Conservation (phyloP, 92 coral and sea anemone species). For the Parazoanthus atlanticus region DNA sequence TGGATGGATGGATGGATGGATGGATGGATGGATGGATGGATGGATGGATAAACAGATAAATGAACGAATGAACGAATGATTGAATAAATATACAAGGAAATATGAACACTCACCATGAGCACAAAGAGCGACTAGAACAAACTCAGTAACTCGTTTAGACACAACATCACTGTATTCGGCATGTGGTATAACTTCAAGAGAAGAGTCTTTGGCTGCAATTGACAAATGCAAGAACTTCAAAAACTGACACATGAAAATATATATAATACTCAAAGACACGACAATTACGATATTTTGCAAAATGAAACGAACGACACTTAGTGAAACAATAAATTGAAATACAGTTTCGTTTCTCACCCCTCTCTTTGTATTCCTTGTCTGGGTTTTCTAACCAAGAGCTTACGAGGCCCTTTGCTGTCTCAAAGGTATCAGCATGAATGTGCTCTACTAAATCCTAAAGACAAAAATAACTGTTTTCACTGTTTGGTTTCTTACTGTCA, state of each 20-base stretch:
- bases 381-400: conserved; percentile 37
- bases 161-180: conserved; percentile 1
- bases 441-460: conserved; percentile 26
- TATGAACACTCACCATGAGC: conserved; percentile 35
- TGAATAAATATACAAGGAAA: too few species aligned
- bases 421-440: conserved; percentile 3
- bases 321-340: background rate
- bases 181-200: conserved; percentile 26
- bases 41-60: too few species aligned
- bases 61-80: too few species aligned
- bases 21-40: too few species aligned
- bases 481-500: background rate
- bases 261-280: background rate
- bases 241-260: background rate
- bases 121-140: conserved; percentile 19
- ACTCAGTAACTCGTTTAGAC: conserved; percentile 9
- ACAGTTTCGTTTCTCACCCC: background rate
- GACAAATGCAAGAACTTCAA: background rate
- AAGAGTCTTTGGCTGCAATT: conserved; percentile 14
- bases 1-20: too few species aligned
- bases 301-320: background rate
- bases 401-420: conserved; percentile 14
- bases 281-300: background rate
- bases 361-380: background rate
- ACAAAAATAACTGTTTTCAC: background rate